Evolutionary conservation across 2,888 invertebrate genomes (phyloP).

Genomic region (Candidula unifasciata): DNA sequence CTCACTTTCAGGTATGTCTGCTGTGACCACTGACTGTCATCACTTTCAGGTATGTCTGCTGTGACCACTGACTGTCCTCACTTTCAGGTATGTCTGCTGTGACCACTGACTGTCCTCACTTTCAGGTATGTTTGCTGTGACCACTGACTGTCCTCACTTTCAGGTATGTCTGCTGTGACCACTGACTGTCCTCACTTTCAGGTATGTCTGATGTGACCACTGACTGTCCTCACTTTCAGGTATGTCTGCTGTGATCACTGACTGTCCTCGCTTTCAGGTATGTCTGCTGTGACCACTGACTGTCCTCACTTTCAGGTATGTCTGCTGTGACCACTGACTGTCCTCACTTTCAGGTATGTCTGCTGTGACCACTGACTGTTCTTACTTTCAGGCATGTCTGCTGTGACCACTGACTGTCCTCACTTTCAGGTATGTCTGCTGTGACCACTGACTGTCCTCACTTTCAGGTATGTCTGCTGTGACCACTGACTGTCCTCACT

Average conservation of each 20-base stretch:
- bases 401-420: conserved; percentile 93
- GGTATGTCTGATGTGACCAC: conserved; percentile 80
- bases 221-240: neutral
- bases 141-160: neutral
- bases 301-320: neutral
- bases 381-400: neutral
- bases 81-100: no score
- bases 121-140: conserved; percentile 82
- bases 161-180: no score
- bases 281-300: conserved; percentile 37
- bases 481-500: conserved; percentile 91
- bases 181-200: conserved; percentile 89
- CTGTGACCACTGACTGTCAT: conserved; percentile 93
- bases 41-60: conserved; percentile 84
- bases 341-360: conserved; percentile 87
- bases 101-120: conserved; percentile 91
- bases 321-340: conserved; percentile 94
- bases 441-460: neutral
- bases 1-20: neutral
- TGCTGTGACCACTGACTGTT: neutral
- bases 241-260: no score
- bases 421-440: conserved; percentile 84
- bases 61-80: neutral
- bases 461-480: no score
- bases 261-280: conserved; percentile 91